These are phyloP conservation scores for Ethmia dodecea DNA, from an alignment of 2,888 invertebrate species.

Conservation along the genomic window DNA sequence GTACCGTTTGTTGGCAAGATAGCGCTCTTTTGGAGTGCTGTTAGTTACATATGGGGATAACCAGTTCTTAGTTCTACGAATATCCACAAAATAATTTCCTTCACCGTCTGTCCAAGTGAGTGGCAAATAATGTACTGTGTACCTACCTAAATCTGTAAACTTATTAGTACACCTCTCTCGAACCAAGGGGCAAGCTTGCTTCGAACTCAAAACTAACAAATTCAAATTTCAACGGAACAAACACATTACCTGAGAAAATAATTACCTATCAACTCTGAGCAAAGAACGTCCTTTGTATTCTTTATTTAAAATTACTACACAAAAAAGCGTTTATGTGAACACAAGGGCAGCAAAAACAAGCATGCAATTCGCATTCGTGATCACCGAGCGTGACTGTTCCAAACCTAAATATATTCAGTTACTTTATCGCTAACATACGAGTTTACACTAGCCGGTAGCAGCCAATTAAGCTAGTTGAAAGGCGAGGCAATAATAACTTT, in stretches of 20 bases:
- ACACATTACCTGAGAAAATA: slow-evolving; percentile 42
- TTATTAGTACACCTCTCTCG: too few species aligned
- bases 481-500: slow-evolving; percentile 64
- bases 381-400: slow-evolving; percentile 46
- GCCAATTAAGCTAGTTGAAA: slow-evolving; percentile 63
- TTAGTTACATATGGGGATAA: too few species aligned
- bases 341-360: slow-evolving; percentile 49
- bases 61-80: too few species aligned
- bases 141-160: too few species aligned
- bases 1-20: too few species aligned
- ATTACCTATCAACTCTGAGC: slow-evolving; percentile 43
- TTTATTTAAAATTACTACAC: slow-evolving; percentile 42
- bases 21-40: too few species aligned
- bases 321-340: slow-evolving; percentile 58
- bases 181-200: too few species aligned
- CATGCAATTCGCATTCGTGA: slow-evolving; percentile 47
- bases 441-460: slow-evolving; percentile 59
- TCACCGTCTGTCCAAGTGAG: too few species aligned
- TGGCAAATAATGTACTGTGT: too few species aligned
- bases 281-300: slow-evolving; percentile 49
- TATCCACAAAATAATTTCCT: too few species aligned
- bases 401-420: slow-evolving; percentile 57
- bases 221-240: slow-evolving; percentile 48
- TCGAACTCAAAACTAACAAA: slow-evolving; percentile 42
- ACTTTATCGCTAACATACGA: slow-evolving; percentile 58